These are phyloP conservation scores for Schizothorax lantsangensis DNA, from an alignment of 2,797 vertebrate genomes.

Conservation along the genomic window DNA sequence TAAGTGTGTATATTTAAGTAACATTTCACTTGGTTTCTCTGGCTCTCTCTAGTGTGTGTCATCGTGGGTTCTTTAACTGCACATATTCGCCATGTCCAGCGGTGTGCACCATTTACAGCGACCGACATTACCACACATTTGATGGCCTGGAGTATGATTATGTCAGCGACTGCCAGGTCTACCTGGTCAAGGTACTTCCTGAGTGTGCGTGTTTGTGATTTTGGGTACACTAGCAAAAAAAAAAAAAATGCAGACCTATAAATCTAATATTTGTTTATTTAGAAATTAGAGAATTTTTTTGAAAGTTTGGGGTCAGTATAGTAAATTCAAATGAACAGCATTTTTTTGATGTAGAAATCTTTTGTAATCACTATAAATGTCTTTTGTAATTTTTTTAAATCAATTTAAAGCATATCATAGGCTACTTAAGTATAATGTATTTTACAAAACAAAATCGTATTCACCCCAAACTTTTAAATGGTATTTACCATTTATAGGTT, in stretches of 20 bases:
- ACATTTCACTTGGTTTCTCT: conserved; percentile 9
- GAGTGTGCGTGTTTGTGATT: conserved; percentile 21
- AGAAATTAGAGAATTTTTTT: background rate
- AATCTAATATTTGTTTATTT: background rate
- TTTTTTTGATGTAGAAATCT: background rate
- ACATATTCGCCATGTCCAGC: conserved; percentile 94
- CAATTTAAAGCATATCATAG: background rate
- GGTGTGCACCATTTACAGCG: conserved; percentile 94
- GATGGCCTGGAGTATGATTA: conserved; percentile 97
- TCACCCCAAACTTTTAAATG: too few relatives aligned
- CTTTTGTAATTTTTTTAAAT: background rate
- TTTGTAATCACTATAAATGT: background rate
- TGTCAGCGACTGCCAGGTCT: conserved; percentile 93
- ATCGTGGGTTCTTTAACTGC: conserved; percentile 93
- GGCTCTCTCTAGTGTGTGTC: conserved; percentile 84
- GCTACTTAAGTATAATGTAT: too few relatives aligned
- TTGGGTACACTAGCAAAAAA: background rate
- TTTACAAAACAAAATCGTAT: too few relatives aligned
- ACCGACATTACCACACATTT: conserved; percentile 95
- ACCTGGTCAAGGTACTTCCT: conserved; percentile 87
- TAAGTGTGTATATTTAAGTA: background rate
- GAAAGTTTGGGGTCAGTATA: background rate
- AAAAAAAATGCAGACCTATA: background rate
- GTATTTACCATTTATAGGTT: background rate
- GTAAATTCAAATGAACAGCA: background rate